These are phyloP conservation scores for Aleadryas rufinucha DNA, from an alignment of 2,113 vertebrate genomes.

Conservation along the genomic window DNA sequence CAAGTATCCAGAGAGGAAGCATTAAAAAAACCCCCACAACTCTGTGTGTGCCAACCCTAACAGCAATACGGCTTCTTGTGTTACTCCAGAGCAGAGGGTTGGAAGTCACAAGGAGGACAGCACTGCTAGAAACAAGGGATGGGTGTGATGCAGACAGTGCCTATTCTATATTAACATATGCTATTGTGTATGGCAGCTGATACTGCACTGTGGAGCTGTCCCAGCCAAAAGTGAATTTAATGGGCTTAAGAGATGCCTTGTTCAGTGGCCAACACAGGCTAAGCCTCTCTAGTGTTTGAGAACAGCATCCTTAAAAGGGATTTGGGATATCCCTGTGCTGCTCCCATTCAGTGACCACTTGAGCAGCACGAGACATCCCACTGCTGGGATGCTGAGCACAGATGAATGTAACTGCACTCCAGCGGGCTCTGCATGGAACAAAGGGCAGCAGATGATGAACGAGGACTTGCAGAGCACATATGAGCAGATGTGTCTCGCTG, in stretches of 20 bases:
- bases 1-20: not conserved
- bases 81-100: not conserved
- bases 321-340: not conserved
- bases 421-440: not conserved
- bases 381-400: not conserved
- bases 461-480: not conserved
- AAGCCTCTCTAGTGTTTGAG: not conserved
- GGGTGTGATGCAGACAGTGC: not conserved
- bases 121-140: not conserved
- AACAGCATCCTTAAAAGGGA: not conserved
- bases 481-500: conserved; percentile 9
- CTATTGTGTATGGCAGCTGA: not conserved
- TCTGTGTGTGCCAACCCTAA: not conserved
- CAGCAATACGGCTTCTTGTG: not conserved
- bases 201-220: not conserved
- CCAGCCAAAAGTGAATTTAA: not conserved
- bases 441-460: conserved; percentile 23
- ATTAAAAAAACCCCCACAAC: not conserved
- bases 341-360: not conserved
- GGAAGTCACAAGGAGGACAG: not conserved
- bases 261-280: not conserved
- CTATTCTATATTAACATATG: not conserved
- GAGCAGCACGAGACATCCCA: not conserved
- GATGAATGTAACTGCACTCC: not conserved
- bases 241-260: not conserved